A percentile compares a stretch with the other conserved stretches of the same genome.
These are phyloP conservation scores for Drosophila tani DNA, from an alignment of 1,140 invertebrate genomes.

Conservation along the genomic window DNA sequence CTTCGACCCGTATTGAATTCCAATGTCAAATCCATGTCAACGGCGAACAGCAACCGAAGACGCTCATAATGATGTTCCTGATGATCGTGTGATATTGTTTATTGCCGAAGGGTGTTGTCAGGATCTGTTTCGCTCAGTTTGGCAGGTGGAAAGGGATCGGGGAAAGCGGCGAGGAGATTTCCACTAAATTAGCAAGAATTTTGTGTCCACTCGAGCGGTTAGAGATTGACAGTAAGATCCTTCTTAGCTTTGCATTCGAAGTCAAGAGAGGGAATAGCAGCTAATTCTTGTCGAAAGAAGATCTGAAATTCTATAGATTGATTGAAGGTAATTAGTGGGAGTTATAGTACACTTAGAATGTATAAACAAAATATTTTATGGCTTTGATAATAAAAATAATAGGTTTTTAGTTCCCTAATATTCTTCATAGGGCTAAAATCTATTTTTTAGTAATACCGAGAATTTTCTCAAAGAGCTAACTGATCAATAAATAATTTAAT, in stretches of 20 bases:
- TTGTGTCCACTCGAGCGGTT: conserved; percentile 16
- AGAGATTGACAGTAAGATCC: conserved; percentile 26
- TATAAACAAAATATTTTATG: too few species aligned
- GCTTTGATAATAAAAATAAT: too few species aligned
- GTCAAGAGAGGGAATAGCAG: too few species aligned
- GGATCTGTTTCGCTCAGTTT: conserved; percentile 30
- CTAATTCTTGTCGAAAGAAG: not conserved
- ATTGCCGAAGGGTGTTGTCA: conserved; percentile 51
- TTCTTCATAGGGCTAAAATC: rapidly evolving
- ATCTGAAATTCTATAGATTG: not conserved
- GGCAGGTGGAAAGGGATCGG: conserved; percentile 26
- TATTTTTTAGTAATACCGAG: not conserved
- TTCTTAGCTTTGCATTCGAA: not conserved
- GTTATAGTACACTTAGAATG: too few species aligned
- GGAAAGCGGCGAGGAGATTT: not conserved
- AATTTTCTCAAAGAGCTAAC: not conserved
- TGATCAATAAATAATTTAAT: not conserved
- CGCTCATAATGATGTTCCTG: conserved; percentile 44
- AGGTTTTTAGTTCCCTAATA: not conserved
- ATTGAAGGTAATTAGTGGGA: too few species aligned
- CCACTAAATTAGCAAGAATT: conserved; percentile 36
- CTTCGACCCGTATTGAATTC: conserved; percentile 71
- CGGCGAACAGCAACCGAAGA: conserved; percentile 33
- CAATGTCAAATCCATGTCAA: conserved; percentile 73
- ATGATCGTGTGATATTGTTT: conserved; percentile 51